Base-by-base conservation (phyloP, 2,797 vertebrate species). In the Ciconia nigra region DNA sequence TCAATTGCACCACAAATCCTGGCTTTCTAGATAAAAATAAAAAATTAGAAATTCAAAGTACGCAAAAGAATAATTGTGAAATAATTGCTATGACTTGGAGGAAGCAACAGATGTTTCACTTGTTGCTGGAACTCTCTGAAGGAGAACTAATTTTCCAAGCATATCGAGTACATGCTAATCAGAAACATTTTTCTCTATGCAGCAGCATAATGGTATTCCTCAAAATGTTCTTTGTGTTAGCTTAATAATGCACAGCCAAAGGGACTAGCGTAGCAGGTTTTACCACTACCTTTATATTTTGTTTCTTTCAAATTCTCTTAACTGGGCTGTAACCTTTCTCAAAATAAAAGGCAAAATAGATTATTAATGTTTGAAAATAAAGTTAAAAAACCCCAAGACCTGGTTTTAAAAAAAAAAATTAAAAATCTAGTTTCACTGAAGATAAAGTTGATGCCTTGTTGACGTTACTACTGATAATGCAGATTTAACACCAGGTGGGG, bases 51-150 rank as follows among this genome's bases (percentile, higher is more conserved):
- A 92, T 96, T 95, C 87, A 49, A 55, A 65, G 22, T 83, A 71
- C 12, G 25, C 77, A 61, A 91, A 92, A 77, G 71, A 90, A 59
- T 87, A 89, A 91, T 94, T 92, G 89, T 66, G 35, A 83, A 93
- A 83, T 91, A 89, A 89, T 91, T 89, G 35, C 85, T 87, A 63
- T 71, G 92, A 94, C 76, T 92, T 57, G 37, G 74, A 91, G 72
- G 71, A 87, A 93, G 96, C 88, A 94, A 91, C 94, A 96, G 95
- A 84, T 96, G 90, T 94, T 96, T 93, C 90, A 88, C 85, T 94
- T 95, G 91, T 97, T 95, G 91, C 88, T 84, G 73, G 61, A 91
- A 84, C 28, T 67, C 89, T 94, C 86, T 82, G 88, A 95, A 95
- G 93, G 72, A 94, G 80, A 76, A 70, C 74, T 90, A 35, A 95